phyloP scores from a whole-genome alignment of 2,797 vertebrate genomes.

The Typhlichthys subterraneus region DNA sequence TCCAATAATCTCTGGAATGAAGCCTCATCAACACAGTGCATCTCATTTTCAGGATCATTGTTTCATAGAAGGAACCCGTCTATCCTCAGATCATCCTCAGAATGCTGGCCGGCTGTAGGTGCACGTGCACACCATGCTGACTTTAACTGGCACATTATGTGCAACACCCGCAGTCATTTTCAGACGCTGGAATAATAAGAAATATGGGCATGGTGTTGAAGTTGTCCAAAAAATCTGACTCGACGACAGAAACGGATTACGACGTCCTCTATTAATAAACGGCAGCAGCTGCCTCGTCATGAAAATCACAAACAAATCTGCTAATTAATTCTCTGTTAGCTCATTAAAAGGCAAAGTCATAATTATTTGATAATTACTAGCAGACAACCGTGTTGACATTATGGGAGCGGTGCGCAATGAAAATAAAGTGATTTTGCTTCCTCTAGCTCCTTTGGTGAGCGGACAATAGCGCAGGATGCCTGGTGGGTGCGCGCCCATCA shows the following conservation, averaged over 20 bases:
- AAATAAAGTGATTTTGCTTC: neutral
- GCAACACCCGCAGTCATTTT: slow-evolving; percentile 2
- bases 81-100: slow-evolving; percentile 8
- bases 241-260: slow-evolving; percentile 3
- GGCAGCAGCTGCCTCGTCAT: slow-evolving; percentile 36
- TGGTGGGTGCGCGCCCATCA: too few relatives aligned
- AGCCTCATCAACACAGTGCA: slow-evolving; percentile 19
- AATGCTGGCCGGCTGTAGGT: neutral
- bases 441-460: neutral
- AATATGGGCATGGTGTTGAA: slow-evolving; percentile 9
- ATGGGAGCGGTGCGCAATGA: slow-evolving; percentile 15
- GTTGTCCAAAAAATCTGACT: slow-evolving; percentile 11
- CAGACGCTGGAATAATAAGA: neutral
- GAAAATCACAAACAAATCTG: slow-evolving; percentile 50
- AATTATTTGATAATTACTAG: slow-evolving; percentile 50
- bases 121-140: neutral
- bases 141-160: slow-evolving; percentile 1
- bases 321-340: slow-evolving; percentile 52
- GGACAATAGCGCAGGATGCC: too few relatives aligned
- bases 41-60: slow-evolving; percentile 33
- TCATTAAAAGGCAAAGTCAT: slow-evolving; percentile 50
- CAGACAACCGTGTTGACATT: slow-evolving; percentile 41
- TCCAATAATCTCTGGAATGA: slow-evolving; percentile 28
- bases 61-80: slow-evolving; percentile 1
- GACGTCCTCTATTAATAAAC: slow-evolving; percentile 27